Percentiles rank a stretch among this genome's conserved stretches.
Conservation (phyloP, 2,888 invertebrate species). For the Drosophila affinis region DNA sequence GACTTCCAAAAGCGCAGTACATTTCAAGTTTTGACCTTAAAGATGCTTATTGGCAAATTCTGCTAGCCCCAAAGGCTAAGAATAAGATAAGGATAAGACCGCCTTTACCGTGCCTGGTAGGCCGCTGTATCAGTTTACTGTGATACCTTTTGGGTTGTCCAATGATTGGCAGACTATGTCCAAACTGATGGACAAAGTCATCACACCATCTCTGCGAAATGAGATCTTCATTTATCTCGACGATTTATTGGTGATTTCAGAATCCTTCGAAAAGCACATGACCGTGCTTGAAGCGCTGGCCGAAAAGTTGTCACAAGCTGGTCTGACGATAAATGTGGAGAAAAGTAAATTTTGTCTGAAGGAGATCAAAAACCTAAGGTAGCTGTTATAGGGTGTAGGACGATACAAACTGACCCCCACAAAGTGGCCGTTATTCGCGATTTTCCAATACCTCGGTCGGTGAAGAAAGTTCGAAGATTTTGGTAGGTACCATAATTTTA, state of each 20-base stretch:
- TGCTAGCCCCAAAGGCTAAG: constrained; percentile 14
- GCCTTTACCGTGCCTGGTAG: constrained; percentile 45
- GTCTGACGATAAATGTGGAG: neutral
- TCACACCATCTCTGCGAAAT: constrained; percentile 10
- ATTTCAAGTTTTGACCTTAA: constrained; percentile 36
- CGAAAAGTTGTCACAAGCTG: neutral
- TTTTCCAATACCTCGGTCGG: constrained; percentile 1
- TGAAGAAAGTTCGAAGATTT: constrained; percentile 3
- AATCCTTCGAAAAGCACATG: neutral
- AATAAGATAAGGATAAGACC: constrained; percentile 24
- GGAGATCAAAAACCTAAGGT: constrained; percentile 12
- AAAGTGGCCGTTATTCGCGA: constrained; percentile 14
- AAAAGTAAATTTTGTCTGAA: constrained; percentile 13
- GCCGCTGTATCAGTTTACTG: constrained; percentile 38
- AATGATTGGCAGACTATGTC: constrained; percentile 11
- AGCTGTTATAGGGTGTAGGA: constrained; percentile 10
- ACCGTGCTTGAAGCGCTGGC: too few relatives aligned
- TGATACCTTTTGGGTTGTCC: constrained; percentile 42
- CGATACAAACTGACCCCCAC: constrained; percentile 11
- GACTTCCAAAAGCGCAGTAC: constrained; percentile 30
- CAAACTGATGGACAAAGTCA: neutral
- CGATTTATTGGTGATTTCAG: neutral
- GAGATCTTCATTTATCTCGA: constrained; percentile 34
- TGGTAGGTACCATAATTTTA: constrained; percentile 8
- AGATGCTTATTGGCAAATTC: constrained; percentile 46